A percentile compares a stretch with the other conserved stretches of the same genome.
phyloP scores from a whole-genome alignment of 2,888 invertebrate genomes.

The Chalcosyrphus nemorum region DNA sequence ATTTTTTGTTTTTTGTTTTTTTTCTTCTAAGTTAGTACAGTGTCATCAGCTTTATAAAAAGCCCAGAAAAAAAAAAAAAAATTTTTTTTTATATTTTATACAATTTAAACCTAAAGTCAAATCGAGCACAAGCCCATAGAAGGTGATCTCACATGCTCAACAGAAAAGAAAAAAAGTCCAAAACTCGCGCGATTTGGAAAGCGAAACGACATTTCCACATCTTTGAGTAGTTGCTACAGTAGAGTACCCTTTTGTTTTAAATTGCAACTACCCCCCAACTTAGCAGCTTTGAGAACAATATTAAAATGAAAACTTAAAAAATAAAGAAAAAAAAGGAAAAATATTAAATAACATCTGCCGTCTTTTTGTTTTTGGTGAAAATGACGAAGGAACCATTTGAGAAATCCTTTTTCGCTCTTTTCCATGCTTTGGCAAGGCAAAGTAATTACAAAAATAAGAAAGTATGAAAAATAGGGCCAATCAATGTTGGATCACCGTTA shows the following conservation, averaged over 20 bases:
- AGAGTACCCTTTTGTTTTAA: not conserved
- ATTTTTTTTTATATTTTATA: conserved; percentile 21
- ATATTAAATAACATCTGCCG: not conserved
- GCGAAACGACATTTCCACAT: conserved; percentile 20
- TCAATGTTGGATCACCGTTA: conserved; percentile 16
- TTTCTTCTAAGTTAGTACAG: conserved; percentile 43
- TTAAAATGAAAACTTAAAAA: not conserved
- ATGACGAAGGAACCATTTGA: conserved; percentile 39
- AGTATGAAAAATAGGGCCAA: conserved; percentile 52
- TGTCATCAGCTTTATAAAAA: conserved; percentile 44
- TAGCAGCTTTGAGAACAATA: not conserved
- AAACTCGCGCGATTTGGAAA: not conserved
- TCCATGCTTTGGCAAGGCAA: conserved; percentile 51
- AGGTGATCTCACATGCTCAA: conserved; percentile 6
- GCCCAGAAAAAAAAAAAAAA: conserved; percentile 28
- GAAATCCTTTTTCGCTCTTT: conserved; percentile 37
- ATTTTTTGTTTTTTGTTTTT: too few relatives aligned
- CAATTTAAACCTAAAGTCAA: conserved; percentile 44
- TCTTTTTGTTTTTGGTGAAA: not conserved
- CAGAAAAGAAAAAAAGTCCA: conserved; percentile 16
- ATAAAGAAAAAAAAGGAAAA: not conserved
- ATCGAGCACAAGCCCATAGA: conserved; percentile 38
- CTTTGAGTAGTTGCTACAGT: not conserved
- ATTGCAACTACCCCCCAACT: not conserved
- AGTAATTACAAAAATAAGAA: conserved; percentile 59